Percentiles rank a stretch among this genome's conserved stretches.
phyloP scores from a whole-genome alignment of 2,797 vertebrate genomes.

The Sebastes taczanowskii region DNA sequence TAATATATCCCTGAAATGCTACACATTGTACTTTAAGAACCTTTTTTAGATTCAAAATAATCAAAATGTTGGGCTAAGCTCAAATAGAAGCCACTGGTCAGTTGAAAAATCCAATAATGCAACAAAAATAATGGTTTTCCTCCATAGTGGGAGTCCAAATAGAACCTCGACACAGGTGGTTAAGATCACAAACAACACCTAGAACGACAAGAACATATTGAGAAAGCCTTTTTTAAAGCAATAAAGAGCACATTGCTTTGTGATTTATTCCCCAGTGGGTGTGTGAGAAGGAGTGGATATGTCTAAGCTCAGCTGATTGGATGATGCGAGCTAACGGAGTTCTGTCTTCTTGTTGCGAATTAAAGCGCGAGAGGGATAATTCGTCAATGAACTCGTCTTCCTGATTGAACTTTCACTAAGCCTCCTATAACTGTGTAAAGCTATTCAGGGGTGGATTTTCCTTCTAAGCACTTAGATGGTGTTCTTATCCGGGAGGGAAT shows the following conservation, averaged over 20 bases:
- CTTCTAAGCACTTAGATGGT: conserved; percentile 30
- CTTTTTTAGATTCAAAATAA: not conserved
- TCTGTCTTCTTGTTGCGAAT: conserved; percentile 26
- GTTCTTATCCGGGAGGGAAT: conserved; percentile 25
- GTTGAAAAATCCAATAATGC: not conserved
- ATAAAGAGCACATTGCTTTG: conserved; percentile 26
- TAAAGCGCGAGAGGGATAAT: conserved; percentile 23
- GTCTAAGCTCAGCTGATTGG: conserved; percentile 19
- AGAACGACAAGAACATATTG: not conserved
- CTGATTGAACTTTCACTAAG: conserved; percentile 53
- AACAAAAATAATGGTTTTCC: not conserved
- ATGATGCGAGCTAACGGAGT: conserved; percentile 37
- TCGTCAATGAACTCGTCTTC: conserved; percentile 33
- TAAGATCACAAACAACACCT: not conserved
- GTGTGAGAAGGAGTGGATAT: conserved; percentile 19
- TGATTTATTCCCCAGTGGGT: conserved; percentile 39
- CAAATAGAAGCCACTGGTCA: not conserved
- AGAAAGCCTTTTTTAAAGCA: conserved; percentile 4
- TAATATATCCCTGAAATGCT: not conserved
- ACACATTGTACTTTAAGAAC: not conserved
- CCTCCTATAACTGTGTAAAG: not conserved
- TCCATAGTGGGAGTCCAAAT: not conserved
- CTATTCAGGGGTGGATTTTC: conserved; percentile 36
- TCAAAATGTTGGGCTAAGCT: not conserved
- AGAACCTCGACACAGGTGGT: not conserved